Base-by-base conservation (phyloP, 2,797 vertebrate species). In the Syngnathus acus region DNA sequence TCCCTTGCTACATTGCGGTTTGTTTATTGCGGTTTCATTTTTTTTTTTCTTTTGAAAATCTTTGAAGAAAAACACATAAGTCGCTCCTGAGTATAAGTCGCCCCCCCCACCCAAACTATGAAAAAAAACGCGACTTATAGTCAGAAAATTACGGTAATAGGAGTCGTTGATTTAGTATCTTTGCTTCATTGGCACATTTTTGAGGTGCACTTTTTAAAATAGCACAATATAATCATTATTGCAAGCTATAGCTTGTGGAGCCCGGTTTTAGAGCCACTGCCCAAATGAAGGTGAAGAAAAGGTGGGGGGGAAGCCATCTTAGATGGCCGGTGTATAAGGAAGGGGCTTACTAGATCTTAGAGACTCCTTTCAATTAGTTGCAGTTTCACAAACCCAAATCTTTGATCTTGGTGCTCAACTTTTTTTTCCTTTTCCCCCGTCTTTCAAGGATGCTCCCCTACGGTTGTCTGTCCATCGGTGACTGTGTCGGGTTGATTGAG, bases 401-500 rank as follows among this genome's bases (percentile, higher is more conserved):
- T n/a, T 55, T 66, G 16, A 47, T 42, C 54, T 47, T 7, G 7
- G 13, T 23, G 48, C 21, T 32, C 14, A 26, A 51, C 71, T 59
- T 65, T 38, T 21, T 63, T 37, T 67, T 62, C 67, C 68, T 51
- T n/a, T 40, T 11, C 47, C 38, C 59, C 40, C 60, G 61, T 48
- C 67, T 43, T 65, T 42, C 23, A 75, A 93, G 93, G 80, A 94
- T 94, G 93, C 91, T 94, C 62, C 93, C 93, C 1, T 94, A 94
- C 0, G 93, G 93, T 48, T 94, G 93, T 68, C 82, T 94, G 81
- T 94, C 93, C 37, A 94, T 94, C 10, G 93, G 93, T 0, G 93
- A 94, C 86, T 93, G 93, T 0, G 93, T 94, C 76, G 93, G 93
- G 10, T 83, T 94, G 75, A 94, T 94, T 0, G 93, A 94, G 78